phyloP scores from a whole-genome alignment of 2,113 vertebrate species.

The Burhinus bistriatus region DNA sequence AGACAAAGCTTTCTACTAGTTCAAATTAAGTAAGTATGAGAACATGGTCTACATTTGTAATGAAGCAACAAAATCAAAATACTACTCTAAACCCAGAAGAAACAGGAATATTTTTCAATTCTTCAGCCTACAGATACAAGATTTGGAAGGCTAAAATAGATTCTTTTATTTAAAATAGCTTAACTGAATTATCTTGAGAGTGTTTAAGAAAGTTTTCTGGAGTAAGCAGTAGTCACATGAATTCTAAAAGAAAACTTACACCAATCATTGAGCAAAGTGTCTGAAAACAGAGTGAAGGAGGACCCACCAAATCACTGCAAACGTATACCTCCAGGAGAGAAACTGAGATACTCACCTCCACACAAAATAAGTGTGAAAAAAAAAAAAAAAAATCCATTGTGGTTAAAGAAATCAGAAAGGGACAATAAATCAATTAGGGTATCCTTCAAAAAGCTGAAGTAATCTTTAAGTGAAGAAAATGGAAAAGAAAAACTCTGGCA shows the following conservation, averaged over 20 bases:
- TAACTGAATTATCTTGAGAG: not conserved
- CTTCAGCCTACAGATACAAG: not conserved
- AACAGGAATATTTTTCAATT: not conserved
- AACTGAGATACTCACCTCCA: not conserved
- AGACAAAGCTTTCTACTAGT: not conserved
- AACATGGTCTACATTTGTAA: not conserved
- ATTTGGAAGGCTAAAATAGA: not conserved
- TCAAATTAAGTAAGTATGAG: not conserved
- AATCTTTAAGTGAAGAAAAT: not conserved
- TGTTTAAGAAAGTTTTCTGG: not conserved
- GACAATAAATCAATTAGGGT: not conserved
- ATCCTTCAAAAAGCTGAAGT: not conserved
- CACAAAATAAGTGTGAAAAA: not conserved
- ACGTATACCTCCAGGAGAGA: not conserved
- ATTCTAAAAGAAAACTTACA: not conserved
- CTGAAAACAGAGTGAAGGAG: not conserved
- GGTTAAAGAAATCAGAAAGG: not conserved
- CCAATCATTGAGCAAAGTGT: not conserved
- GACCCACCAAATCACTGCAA: not conserved
- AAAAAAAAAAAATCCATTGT: not conserved
- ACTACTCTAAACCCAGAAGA: not conserved
- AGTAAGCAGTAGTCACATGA: not conserved
- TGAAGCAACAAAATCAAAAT: not conserved
- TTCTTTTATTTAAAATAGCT: not conserved
- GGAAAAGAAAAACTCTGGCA: not conserved